These are phyloP conservation scores for Psephotus haematonotus DNA, from an alignment of 2,113 vertebrate genomes.

Conservation along the genomic window DNA sequence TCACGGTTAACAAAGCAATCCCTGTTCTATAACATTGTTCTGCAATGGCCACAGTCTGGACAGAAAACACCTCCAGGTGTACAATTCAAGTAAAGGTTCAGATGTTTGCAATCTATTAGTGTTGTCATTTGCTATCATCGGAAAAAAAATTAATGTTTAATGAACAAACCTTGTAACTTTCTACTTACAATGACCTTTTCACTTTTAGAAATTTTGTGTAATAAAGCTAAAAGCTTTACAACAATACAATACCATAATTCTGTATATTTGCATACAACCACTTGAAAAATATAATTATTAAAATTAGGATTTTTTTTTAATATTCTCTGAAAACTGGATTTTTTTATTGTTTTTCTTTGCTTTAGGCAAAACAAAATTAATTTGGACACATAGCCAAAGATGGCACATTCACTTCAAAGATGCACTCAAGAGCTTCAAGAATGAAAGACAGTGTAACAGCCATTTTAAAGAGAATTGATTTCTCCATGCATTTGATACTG, in stretches of 20 bases:
- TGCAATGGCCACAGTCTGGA: accelerated
- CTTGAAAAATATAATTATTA: not conserved
- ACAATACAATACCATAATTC: not conserved
- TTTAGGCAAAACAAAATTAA: not conserved
- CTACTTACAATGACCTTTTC: not conserved
- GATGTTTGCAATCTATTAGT: not conserved
- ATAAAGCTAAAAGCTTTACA: not conserved
- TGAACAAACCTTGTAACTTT: not conserved
- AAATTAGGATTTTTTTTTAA: not conserved
- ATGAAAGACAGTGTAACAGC: not conserved
- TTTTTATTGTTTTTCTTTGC: not conserved
- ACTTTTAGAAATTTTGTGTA: not conserved
- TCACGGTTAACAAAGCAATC: not conserved
- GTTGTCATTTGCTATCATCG: not conserved
- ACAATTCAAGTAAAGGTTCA: not conserved
- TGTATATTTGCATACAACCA: not conserved
- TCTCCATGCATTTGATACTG: not conserved
- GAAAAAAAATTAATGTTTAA: not conserved
- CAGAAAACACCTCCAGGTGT: not conserved
- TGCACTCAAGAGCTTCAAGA: not conserved
- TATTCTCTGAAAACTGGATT: not conserved
- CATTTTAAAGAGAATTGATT: slow-evolving; percentile 54
- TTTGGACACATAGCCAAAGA: not conserved
- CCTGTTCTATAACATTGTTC: accelerated
- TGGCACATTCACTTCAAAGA: not conserved